A percentile compares a stretch with the other conserved stretches of the same genome.
These are phyloP conservation scores for Gasterosteus aculeatus DNA, from an alignment of 2,113 vertebrate genomes.

Conservation along the genomic window DNA sequence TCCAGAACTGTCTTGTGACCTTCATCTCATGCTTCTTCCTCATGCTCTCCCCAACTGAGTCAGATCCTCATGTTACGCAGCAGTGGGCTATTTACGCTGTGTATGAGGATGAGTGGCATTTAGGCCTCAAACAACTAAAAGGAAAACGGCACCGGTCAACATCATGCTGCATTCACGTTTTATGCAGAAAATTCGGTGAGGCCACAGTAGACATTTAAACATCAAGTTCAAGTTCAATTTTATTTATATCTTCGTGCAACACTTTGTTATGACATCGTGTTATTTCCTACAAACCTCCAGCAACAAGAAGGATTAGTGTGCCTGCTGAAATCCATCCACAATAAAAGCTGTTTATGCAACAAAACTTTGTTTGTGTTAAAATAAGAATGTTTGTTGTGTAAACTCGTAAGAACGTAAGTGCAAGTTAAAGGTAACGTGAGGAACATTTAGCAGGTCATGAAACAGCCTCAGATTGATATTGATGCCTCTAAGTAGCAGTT, in stretches of 20 bases:
- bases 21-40: background rate
- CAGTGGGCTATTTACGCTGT: background rate
- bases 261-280: background rate
- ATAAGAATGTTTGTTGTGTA: background rate
- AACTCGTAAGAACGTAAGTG: no score
- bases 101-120: background rate
- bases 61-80: background rate
- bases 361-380: background rate
- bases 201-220: background rate
- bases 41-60: background rate
- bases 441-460: no score
- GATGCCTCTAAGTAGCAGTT: no score
- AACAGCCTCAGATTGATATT: no score
- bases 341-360: background rate
- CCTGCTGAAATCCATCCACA: background rate
- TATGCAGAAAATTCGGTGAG: background rate
- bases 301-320: no score
- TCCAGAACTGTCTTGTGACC: constrained; percentile 1
- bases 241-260: no score
- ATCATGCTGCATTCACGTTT: background rate
- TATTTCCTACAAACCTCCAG: background rate
- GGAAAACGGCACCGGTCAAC: background rate
- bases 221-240: no score
- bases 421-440: no score
- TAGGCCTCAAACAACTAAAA: background rate